phyloP scores from a whole-genome alignment of 2,888 invertebrate species.

The Hedychridium roseum region DNA sequence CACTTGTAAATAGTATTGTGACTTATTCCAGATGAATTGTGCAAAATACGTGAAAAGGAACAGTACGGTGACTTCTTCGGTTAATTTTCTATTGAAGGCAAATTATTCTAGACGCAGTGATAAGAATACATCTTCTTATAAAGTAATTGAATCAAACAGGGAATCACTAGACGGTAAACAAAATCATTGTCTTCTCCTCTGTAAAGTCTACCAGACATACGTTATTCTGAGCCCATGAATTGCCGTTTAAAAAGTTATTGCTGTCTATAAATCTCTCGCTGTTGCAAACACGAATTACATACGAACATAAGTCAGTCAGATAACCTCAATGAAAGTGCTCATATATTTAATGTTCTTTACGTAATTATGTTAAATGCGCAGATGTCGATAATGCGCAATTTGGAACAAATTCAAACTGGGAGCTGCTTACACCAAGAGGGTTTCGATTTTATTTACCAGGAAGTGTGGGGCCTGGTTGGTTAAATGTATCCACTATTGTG shows the following conservation, averaged over 20 bases:
- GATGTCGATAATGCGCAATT: slow-evolving; percentile 53
- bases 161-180: slow-evolving; percentile 47
- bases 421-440: slow-evolving; percentile 71
- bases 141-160: slow-evolving; percentile 44
- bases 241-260: background rate
- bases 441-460: slow-evolving; percentile 77
- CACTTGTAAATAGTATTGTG: slow-evolving; percentile 3
- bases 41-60: slow-evolving; percentile 47
- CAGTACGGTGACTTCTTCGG: slow-evolving; percentile 38
- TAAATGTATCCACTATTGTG: slow-evolving; percentile 69
- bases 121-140: slow-evolving; percentile 51
- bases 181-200: background rate
- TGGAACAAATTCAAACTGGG: slow-evolving; percentile 69
- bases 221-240: no score
- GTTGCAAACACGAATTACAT: background rate
- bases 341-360: background rate
- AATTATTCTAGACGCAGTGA: slow-evolving; percentile 56
- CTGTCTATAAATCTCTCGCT: background rate
- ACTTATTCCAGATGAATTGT: slow-evolving; percentile 56
- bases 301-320: background rate
- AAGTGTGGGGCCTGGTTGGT: slow-evolving; percentile 75
- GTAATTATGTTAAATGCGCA: slow-evolving; percentile 12
- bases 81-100: slow-evolving; percentile 43
- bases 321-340: background rate
- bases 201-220: no score